Evolutionary conservation across 64 coral and sea anemone genomes (phyloP).

Genomic region (Stylophora pistillata): DNA sequence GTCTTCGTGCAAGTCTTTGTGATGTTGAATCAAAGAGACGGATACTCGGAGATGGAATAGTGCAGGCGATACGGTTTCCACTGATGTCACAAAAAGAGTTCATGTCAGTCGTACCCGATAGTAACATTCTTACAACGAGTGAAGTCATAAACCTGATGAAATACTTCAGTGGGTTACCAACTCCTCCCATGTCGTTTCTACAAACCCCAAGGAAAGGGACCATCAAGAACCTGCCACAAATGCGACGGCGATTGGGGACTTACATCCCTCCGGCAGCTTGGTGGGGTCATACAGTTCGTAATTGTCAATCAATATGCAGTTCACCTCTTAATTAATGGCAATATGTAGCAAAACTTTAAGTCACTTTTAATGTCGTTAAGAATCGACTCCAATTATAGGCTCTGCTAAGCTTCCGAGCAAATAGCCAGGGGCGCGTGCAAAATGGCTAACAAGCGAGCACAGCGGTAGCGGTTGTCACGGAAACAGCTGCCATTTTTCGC

Average conservation of each 20-base stretch:
- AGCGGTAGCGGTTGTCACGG: too few relatives aligned
- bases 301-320: not conserved
- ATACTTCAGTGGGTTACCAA: constrained; percentile 16
- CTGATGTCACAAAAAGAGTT: constrained; percentile 47
- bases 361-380: too few relatives aligned
- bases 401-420: too few relatives aligned
- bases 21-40: not conserved
- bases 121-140: constrained; percentile 7
- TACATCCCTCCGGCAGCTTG: constrained; percentile 23
- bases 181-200: not conserved
- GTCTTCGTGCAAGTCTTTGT: not conserved
- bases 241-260: constrained; percentile 11
- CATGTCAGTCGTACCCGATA: constrained; percentile 26
- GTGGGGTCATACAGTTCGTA: not conserved
- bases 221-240: not conserved
- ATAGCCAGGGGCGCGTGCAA: too few relatives aligned
- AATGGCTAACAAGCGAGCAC: too few relatives aligned
- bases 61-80: constrained; percentile 16
- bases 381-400: too few relatives aligned
- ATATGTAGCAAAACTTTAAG: not conserved
- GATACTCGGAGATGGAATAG: constrained; percentile 14
- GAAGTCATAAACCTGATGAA: constrained; percentile 42
- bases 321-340: not conserved
- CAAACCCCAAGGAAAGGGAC: constrained; percentile 26
- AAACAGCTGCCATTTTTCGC: too few relatives aligned